phyloP scores from a whole-genome alignment of 23 tunicate genomes.

The Ascidia mentula region DNA sequence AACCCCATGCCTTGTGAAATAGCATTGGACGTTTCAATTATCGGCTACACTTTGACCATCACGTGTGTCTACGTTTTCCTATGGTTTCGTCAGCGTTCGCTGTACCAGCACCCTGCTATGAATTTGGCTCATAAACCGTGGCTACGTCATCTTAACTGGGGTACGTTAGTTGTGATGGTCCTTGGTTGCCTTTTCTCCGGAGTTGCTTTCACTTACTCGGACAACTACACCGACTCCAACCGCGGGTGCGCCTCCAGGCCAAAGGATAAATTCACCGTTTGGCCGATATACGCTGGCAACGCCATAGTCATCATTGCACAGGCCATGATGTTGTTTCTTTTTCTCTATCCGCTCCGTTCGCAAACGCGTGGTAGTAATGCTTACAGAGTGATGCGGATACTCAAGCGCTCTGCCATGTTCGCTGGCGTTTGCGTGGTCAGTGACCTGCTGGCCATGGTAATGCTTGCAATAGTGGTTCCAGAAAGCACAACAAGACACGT shows the following conservation, averaged over 20 bases:
- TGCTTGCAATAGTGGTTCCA: neutral
- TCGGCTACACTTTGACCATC: neutral
- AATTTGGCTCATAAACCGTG: neutral
- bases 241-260: neutral
- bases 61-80: slow-evolving; percentile 3
- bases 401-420: neutral
- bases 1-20: neutral
- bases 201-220: neutral
- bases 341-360: neutral
- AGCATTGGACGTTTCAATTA: neutral
- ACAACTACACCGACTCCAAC: neutral
- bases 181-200: too few species aligned
- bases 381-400: neutral
- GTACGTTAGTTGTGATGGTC: neutral
- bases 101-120: slow-evolving; percentile 10
- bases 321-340: slow-evolving; percentile 7
- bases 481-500: neutral
- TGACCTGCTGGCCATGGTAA: neutral
- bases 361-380: neutral
- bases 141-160: neutral
- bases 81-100: slow-evolving; percentile 8
- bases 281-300: slow-evolving; percentile 5
- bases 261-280: neutral
- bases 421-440: neutral
- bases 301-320: neutral